Evolutionary conservation across 2,888 invertebrate genomes (phyloP), one percentile per base, ranked within the genome.

Genomic region (Teleogryllus oceanicus): DNA sequence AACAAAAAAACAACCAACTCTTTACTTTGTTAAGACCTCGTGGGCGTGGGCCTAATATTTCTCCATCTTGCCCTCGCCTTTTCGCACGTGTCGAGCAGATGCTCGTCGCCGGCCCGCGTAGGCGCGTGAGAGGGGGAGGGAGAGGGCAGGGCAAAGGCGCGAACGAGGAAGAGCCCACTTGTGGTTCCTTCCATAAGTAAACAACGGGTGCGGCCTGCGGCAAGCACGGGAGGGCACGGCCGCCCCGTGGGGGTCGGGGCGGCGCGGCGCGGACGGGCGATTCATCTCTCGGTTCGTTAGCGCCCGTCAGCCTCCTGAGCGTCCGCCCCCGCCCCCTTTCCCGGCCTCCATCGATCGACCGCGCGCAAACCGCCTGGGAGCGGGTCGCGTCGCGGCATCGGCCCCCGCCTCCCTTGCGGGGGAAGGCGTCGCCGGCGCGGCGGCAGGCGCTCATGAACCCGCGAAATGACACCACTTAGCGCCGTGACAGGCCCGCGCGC

Each of bases 271-370:
- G 62, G 18, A 62, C 18, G 62, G 62, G 16, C 62, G 62, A 62
- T 62, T 62, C 62, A 62, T 62, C 62, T 62, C 62, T n/a, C n/a
- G 13, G 62, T n/a, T 62, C 62, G 62, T 62, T 62, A 62, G 62
- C 62, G 62, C 62, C 12, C 62, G 24, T 18, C 62, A 18, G 12
- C 62, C 62, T 62, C 18, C 62, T 18, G 18, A 62, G 2, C 62
- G n/a, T n/a, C 13, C 62, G n/a, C 62, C 13, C 62, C 13, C 62
- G 5, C 62, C 13, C 62, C 62, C 62, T 3, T 3, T 18, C 62
- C 62, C 16, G 16, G 4, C n/a, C n/a, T 11, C 62, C 62, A 62
- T n/a, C n/a, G 62, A 62, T 62, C 62, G 16, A 4, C n/a, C 62
- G n/a, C 62, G 62, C 13, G 62, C 62, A 18, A n/a, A n/a, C 62